Evolutionary conservation across 2,888 invertebrate species (phyloP), one percentile per base, ranked within the genome.

Genomic region (Tridacna crocea): DNA sequence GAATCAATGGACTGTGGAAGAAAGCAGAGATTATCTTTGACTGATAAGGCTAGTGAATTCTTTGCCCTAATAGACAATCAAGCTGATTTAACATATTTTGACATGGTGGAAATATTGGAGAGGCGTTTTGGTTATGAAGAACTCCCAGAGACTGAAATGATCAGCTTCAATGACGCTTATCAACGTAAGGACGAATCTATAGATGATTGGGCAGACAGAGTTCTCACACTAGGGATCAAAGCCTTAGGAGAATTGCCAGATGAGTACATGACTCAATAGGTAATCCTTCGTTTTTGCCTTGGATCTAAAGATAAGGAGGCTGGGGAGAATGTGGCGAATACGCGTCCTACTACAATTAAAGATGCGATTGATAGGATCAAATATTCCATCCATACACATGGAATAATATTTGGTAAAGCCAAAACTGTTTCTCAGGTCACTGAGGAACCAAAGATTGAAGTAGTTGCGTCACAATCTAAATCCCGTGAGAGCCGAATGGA

Each of bases 291-390:
- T n/a, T n/a, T n/a, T n/a, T n/a, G n/a, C n/a, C n/a, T n/a, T n/a
- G n/a, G n/a, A n/a, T n/a, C n/a, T n/a, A n/a, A n/a, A 15, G 72
- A 78, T 26, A 80, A 76, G 27, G 72, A 72, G 36, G 80, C 80
- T n/a, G 80, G 80, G 26, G 55, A 80, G n/a, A 17, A 48, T 10
- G 80, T 72, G n/a, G 48, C 51, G 11, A 80, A 76, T 48, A n/a
- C 47, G 27, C 4, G 76, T 27, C 75, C 76, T 10, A 47, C 17
- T 17, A n/a, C 72, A 2, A 46, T 80, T 15, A 76, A 80, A n/a
- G 55, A 72, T 19, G 75, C 80, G 0, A 26, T 80, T 15, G 80
- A 80, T 24, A 51, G 22, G 12, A 36, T 80, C 0, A 70, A 72
- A 26, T 80, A 75, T 75, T 22, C 22, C 6, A 36, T 48, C 24